phyloP scores from a whole-genome alignment of 1,140 invertebrate species.

The Macrocentrus cingulum region DNA sequence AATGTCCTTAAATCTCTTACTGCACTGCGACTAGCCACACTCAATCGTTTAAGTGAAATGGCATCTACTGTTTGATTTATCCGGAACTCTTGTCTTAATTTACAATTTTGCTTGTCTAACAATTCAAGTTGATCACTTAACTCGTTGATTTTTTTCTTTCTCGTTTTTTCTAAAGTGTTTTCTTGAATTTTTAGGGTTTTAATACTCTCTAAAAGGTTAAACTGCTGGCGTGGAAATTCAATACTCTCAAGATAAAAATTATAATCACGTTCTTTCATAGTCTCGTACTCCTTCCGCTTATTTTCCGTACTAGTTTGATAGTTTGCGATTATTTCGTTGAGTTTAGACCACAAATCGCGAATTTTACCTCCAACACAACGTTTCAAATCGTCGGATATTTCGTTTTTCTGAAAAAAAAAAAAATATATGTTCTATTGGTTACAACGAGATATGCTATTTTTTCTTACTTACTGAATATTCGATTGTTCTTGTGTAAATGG shows the following conservation, averaged over 20 bases:
- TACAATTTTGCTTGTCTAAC: slow-evolving; percentile 34
- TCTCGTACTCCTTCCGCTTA: slow-evolving; percentile 52
- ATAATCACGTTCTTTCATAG: slow-evolving; percentile 49
- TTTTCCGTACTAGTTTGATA: slow-evolving; percentile 43
- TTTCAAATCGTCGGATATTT: slow-evolving; percentile 26
- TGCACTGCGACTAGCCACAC: slow-evolving; percentile 38
- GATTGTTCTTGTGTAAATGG: slow-evolving; percentile 42
- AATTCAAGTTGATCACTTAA: slow-evolving; percentile 34
- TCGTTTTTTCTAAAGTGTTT: slow-evolving; percentile 32
- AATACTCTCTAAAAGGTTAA: slow-evolving; percentile 36
- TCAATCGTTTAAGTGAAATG: slow-evolving; percentile 44
- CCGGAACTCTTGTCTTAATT: slow-evolving; percentile 39
- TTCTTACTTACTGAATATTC: slow-evolving; percentile 43
- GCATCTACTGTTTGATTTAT: slow-evolving; percentile 36
- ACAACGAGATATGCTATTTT: too few species aligned
- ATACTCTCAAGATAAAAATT: slow-evolving; percentile 30
- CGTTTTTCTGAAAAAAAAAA: slow-evolving; percentile 38
- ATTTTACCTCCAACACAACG: slow-evolving; percentile 32
- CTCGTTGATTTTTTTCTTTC: slow-evolving; percentile 35
- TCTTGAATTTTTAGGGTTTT: slow-evolving; percentile 40
- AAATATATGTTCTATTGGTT: neutral
- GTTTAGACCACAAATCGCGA: slow-evolving; percentile 38
- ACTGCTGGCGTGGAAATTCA: slow-evolving; percentile 39
- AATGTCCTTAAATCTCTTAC: slow-evolving; percentile 46
- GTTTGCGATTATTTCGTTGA: slow-evolving; percentile 38